Percentiles rank a stretch among this genome's conserved stretches.
Evolutionary conservation across 2,113 vertebrate species (phyloP).

Genomic region (Gallinago paraguaiae): DNA sequence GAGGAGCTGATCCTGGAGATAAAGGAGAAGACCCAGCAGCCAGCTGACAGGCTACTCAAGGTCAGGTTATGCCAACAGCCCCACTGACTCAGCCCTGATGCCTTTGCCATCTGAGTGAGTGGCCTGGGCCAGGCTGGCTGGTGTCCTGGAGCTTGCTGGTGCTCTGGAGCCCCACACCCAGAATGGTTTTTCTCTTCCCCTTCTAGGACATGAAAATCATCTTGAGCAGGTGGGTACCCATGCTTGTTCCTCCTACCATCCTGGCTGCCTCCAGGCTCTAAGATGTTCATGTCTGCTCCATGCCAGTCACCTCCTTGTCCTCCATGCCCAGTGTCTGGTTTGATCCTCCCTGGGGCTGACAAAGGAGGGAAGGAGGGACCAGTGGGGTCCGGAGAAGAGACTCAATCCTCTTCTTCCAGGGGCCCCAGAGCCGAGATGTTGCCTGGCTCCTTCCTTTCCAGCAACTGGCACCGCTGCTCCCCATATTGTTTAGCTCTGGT

Average conservation of each 20-base stretch:
- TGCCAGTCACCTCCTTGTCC: background rate
- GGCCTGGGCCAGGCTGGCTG: background rate
- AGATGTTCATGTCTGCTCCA: background rate
- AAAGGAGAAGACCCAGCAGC: slow-evolving; percentile 35
- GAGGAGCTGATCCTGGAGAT: slow-evolving; percentile 54
- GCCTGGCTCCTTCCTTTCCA: background rate
- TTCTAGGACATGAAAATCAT: slow-evolving; percentile 50
- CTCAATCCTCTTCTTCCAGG: background rate
- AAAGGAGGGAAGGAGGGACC: background rate
- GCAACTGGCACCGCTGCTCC: background rate
- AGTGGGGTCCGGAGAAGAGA: background rate
- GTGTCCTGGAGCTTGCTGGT: background rate
- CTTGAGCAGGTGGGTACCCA: background rate
- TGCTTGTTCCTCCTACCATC: background rate
- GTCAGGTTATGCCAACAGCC: background rate
- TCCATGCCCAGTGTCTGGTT: background rate
- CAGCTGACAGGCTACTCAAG: slow-evolving; percentile 12
- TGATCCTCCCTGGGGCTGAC: background rate
- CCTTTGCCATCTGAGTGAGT: background rate
- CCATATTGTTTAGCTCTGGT: rapidly evolving
- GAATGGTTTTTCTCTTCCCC: background rate
- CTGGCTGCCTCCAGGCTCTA: background rate
- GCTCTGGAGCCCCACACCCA: background rate
- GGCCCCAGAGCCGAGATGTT: background rate
- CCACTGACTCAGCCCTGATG: background rate